Evolutionary conservation across 2,888 invertebrate genomes (phyloP), one percentile per base, ranked within the genome.

Genomic region (Watsonalla cultraria): DNA sequence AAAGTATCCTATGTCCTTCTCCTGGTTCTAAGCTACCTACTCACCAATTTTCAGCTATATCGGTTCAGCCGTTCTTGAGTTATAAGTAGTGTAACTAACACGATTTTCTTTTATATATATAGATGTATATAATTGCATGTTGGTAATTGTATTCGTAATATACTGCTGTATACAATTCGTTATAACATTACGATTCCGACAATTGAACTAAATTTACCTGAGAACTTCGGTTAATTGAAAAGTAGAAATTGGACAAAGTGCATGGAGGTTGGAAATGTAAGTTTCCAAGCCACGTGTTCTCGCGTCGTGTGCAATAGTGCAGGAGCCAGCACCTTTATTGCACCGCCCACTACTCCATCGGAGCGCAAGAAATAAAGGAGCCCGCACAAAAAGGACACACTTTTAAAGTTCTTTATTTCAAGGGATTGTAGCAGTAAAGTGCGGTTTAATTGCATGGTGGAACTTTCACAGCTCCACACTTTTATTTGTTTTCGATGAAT

Each of bases 341-440:
- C 77, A 73, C 67, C 68, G 67, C 70, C 72, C 74, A 76, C 80
- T 78, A 76, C 77, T 64, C 71, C 71, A 78, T 68, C 73, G 75
- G 72, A 66, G 68, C 62, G 67, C 65, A 71, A 79, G 76, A 80
- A 80, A 82, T 80, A 84, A 78, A 84, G 74, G 75, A 74, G 59
- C 65, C 61, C 64, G 75, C 80, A 80, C 80, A 83, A 85, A 87
- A 84, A 82, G 76, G 76, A 79, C 80, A 77, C 78, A 82, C 80
- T 79, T 82, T 82, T 80, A 83, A 82, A 86, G 78, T 86, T 84
- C 87, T 86, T 86, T 88, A 88, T 85, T 88, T 82, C 76, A 83
- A 84, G 82, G 83, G 82, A 86, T 83, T 86, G 85, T 81, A 82
- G 79, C 82, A 77, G 78, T 82, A 85, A 85, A 88, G 83, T 86